Evolutionary conservation across 2,797 vertebrate species (phyloP).

Genomic region (Petrocephalus schoutedeni): DNA sequence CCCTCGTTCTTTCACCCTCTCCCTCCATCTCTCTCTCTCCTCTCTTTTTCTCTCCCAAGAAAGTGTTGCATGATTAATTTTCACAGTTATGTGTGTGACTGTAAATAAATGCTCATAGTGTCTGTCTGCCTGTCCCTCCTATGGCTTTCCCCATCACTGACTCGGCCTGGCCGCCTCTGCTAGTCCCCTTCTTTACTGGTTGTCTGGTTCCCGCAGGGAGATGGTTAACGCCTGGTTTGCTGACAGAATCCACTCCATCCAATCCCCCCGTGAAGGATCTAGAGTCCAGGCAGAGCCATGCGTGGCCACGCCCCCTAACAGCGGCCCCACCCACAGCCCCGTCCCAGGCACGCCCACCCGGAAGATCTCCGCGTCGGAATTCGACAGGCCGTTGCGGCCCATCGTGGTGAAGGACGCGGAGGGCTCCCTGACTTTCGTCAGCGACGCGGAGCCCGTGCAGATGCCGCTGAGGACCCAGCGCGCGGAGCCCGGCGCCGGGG

Average conservation of each 20-base stretch:
- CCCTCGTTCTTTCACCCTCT: neutral
- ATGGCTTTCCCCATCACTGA: neutral
- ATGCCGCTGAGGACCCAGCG: constrained; percentile 63
- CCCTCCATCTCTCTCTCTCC: neutral
- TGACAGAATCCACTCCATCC: constrained; percentile 87
- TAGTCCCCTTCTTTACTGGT: constrained; percentile 2
- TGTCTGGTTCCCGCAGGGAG: constrained; percentile 68
- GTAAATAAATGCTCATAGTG: neutral
- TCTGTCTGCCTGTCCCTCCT: neutral
- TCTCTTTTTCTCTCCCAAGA: neutral
- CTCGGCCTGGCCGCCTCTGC: neutral
- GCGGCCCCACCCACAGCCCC: constrained; percentile 52
- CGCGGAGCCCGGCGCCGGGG: constrained; percentile 37
- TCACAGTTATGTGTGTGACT: neutral
- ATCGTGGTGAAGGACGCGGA: constrained; percentile 90
- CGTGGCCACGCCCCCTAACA: constrained; percentile 41
- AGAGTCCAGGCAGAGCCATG: constrained; percentile 55
- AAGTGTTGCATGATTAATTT: neutral
- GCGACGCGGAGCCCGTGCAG: constrained; percentile 72
- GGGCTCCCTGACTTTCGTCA: constrained; percentile 84
- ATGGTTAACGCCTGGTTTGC: constrained; percentile 98
- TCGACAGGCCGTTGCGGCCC: constrained; percentile 87
- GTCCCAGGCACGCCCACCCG: constrained; percentile 72
- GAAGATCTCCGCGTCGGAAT: constrained; percentile 94
- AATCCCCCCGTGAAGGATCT: constrained; percentile 65